Base-by-base conservation (phyloP, 2,888 invertebrate genomes). In the Papilio protenor region DNA sequence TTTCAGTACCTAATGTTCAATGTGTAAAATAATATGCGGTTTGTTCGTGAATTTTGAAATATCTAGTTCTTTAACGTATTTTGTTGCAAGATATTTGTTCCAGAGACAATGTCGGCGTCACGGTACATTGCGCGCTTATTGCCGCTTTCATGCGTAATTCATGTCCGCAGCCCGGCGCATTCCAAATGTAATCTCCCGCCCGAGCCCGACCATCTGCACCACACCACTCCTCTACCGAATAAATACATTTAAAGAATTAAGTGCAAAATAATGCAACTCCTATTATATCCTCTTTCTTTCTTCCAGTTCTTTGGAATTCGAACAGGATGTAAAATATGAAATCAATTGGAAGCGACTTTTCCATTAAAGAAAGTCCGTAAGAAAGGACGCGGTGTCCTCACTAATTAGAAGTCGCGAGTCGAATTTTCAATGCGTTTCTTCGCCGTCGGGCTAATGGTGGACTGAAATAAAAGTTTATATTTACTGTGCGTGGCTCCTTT, bases 391-490 rank as follows among this genome's bases (percentile, higher is more conserved):
- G 85, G 87, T 91, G 93, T 92, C 91, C 86, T 89, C 87, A 88
- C 88, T 94, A 94, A 94, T 94, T 94, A 93, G 91, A 91, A 92
- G 90, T 91, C 90, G 90, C 91, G 91, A 90, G 87, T 91, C 90
- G 93, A 94, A 94, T 94, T 93, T 92, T 89, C 92, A 93, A 93
- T 93, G 91, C 89, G 87, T 89, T 89, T 86, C 88, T 84, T 86
- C 84, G 85, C 84, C 86, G 86, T 86, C 85, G 85, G 85, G 85
- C 89, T 91, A 91, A 92, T 90, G 90, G 92, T 84, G 86, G 87
- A 89, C 89, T 90, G 89, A 90, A 93, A 93, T 92, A 93, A 93
- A 94, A 94, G 92, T 94, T 94, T 93, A 90, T 94, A 92, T 93
- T 94, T 93, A 92, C 91, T 89, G 92, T 92, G 92, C 92, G 92